A percentile compares a stretch with the other conserved stretches of the same genome.
Conservation (phyloP, 2,797 vertebrate species). For the Poeciliopsis infans region DNA sequence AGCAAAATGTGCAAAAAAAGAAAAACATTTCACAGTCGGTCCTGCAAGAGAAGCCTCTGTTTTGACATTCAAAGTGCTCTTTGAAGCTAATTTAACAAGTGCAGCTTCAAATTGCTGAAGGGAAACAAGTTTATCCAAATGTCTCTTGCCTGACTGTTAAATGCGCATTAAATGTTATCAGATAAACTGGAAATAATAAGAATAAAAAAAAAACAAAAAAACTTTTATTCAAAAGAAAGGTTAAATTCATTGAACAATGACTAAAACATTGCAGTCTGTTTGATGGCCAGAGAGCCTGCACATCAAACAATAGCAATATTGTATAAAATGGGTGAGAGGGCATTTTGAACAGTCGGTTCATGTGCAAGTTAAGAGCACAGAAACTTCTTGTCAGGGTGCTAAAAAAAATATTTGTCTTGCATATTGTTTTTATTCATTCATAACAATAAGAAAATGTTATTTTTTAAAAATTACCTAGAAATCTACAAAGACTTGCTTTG, state of each 20-base stretch:
- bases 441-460: not conserved
- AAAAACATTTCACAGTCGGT: constrained; percentile 23
- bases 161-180: constrained; percentile 31
- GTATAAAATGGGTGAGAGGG: not conserved
- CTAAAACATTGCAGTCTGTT: constrained; percentile 17
- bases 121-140: constrained; percentile 28
- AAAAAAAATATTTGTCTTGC: not conserved
- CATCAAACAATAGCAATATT: not conserved
- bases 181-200: constrained; percentile 22
- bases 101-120: constrained; percentile 21
- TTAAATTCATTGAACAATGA: constrained; percentile 24
- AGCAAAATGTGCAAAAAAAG: constrained; percentile 5
- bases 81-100: constrained; percentile 20
- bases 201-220: not conserved
- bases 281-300: constrained; percentile 12
- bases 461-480: not conserved
- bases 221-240: constrained; percentile 26
- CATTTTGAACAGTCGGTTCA: not conserved
- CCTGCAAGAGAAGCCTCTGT: constrained; percentile 8
- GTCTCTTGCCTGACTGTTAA: constrained; percentile 22
- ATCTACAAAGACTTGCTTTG: not conserved
- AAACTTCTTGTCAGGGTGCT: not conserved
- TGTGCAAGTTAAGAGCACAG: not conserved
- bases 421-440: not conserved
- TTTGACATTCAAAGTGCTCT: constrained; percentile 27